Evolutionary conservation across 2,113 vertebrate genomes (phyloP), one percentile per base, ranked within the genome.

Genomic region (Menura novaehollandiae): DNA sequence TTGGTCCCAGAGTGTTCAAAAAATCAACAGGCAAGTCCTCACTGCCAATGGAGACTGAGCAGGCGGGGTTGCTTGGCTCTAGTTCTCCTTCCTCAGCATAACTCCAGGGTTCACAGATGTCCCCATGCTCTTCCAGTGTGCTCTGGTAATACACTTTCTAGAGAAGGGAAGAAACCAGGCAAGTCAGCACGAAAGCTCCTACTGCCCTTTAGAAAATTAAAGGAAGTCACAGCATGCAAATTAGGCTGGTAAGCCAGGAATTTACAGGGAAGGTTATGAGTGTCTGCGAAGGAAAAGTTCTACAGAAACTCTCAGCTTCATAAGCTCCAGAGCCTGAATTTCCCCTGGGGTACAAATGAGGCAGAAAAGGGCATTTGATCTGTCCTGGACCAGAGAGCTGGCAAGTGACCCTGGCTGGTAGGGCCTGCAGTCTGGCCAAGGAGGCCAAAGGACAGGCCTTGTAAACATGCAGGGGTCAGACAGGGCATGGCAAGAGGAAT

Each of bases 71-170:
- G 2, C 88, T 89, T 23, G 1, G 47, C 64, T 97, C 98, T 15
- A 52, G 10, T 2, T 77, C 35, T 8, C 98, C 98, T 88, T 99
- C 99, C 11, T 97, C 97, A 2, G 35, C 32, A 13, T 97, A 99
- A 32, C 59, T 8, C 17, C 14, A n/a, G 7, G 98, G 98, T 7
- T 15, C 33, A 93, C 97, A 93, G 9, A 7, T 37, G 12, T 22
- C 33, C 10, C 76, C 1, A 2, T 92, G 44, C 4, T n/a, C 85
- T 3, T 88, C 79, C 3, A 79, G 59, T 2, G 32, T 43, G 4
- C 53, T 33, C 6, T 96, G 14, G 8, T 52, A 4, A 7, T 32
- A 6, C 27, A 98, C 55, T 88, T 89, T 98, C 98, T 99, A 28
- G 63, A 73, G 62, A 72, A 47, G 39, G 21, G 21, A 85, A 49